Evolutionary conservation across 2,888 invertebrate genomes (phyloP), one percentile per base, ranked within the genome.

Genomic region (Plagodis pulveraria): DNA sequence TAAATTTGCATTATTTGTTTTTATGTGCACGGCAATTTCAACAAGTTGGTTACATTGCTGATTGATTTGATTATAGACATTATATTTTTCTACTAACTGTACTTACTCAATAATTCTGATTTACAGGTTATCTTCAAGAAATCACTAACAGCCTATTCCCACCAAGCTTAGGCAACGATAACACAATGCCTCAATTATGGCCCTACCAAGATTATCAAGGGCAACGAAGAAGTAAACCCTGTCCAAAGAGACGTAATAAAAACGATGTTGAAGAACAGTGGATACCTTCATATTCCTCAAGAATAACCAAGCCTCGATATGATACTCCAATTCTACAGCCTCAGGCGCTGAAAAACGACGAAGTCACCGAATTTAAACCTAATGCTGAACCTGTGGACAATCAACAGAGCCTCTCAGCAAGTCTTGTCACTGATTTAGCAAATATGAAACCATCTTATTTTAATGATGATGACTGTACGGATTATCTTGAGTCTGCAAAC

Each of bases 221-320:
- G 0, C 47, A 45, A 11, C 58, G 53, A 50, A 58, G 48, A 10
- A 52, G 46, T 38, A 72, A 69, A 60, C 72, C 78, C 22, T 78
- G 77, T 62, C 47, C 59, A 8, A 66, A 62, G 50, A 67, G 69
- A 7, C 66, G 63, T 45, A 58, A 60, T 40, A 52, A 51, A 32
- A 62, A 64, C 41, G 56, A 61, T 44, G 45, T 2, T 32, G 50
- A 49, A 6, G 53, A 63, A 45, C 61, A 56, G n/a, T 55, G 65
- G 65, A 54, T 50, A 40, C 65, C 68, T 33, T 54, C 63, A 5
- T 54, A 52, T 33, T n/a, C 46, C 8, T 47, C 62, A 36, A 63
- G 47, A 10, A 38, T 59, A 10, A 56, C 45, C 2, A 63, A 67
- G 33, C 54, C 67, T n/a, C 9, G 62, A n/a, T 41, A 54, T 7